Conservation (phyloP, 2,113 vertebrate genomes). For the Henicopernis longicauda region DNA sequence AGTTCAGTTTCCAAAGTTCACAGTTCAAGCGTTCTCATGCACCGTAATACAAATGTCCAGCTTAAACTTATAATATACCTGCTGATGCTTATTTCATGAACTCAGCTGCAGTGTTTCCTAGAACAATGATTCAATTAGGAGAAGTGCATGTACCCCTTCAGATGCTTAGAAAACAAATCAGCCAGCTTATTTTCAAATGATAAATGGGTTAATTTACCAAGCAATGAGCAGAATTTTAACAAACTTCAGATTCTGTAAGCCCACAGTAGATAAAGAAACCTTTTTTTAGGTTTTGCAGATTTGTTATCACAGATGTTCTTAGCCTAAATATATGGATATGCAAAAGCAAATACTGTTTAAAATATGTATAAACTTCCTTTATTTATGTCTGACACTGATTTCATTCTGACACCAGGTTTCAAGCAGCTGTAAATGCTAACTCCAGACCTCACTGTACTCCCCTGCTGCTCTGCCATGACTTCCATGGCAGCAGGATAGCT, state of each 20-base stretch:
- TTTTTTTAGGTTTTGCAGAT: neutral
- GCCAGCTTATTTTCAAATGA: neutral
- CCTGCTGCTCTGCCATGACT: neutral
- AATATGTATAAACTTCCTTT: conserved; percentile 61
- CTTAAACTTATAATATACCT: neutral
- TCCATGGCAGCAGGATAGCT: neutral
- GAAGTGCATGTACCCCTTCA: conserved; percentile 17
- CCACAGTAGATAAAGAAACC: neutral
- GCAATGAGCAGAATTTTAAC: neutral
- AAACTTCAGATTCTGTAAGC: neutral
- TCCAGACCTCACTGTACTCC: neutral
- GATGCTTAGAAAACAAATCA: neutral
- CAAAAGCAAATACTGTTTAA: conserved; percentile 42
- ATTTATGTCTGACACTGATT: conserved; percentile 54
- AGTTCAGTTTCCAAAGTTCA: neutral
- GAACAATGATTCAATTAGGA: conserved; percentile 54
- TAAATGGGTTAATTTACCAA: neutral
- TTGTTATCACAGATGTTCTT: conserved; percentile 64
- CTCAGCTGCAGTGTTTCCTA: conserved; percentile 11
- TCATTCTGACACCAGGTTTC: neutral
- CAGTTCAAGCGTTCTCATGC: neutral
- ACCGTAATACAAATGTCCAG: neutral
- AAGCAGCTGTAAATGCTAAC: conserved; percentile 20
- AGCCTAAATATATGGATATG: conserved; percentile 49
- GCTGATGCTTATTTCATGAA: conserved; percentile 34